Conservation (phyloP, 2,797 vertebrate genomes). For the Microcaecilia unicolor region DNA sequence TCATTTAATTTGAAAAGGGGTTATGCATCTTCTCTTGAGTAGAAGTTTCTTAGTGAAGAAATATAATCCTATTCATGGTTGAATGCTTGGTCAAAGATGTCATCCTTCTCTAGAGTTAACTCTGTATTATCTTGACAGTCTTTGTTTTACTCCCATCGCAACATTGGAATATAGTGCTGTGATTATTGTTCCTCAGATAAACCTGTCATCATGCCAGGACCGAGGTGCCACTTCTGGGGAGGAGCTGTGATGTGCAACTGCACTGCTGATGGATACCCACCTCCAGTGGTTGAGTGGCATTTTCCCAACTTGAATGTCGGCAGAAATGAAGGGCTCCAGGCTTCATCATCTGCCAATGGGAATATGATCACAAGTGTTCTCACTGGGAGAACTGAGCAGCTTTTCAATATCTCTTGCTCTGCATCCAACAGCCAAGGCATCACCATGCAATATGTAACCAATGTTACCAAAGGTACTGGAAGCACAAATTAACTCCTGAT, state of each 20-base stretch:
- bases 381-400: conserved; percentile 28
- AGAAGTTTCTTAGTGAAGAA: neutral
- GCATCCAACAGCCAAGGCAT: conserved; percentile 49
- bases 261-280: conserved; percentile 56
- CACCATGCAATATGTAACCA: conserved; percentile 36
- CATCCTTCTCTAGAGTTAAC: too few species aligned
- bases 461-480: neutral
- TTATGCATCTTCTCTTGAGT: too few species aligned
- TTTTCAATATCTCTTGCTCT: conserved; percentile 45
- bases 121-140: too few species aligned
- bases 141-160: too few species aligned
- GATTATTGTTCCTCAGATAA: conserved; percentile 41
- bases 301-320: conserved; percentile 45
- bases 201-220: conserved; percentile 31
- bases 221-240: conserved; percentile 23
- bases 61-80: neutral
- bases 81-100: too few species aligned
- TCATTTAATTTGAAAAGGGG: neutral
- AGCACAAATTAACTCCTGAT: neutral
- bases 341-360: conserved; percentile 9
- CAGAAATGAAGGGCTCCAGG: conserved; percentile 19
- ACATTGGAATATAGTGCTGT: too few species aligned
- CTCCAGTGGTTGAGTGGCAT: conserved; percentile 56
- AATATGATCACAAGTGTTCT: conserved; percentile 26
- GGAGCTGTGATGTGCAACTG: conserved; percentile 44